Conservation (phyloP, 2,888 invertebrate genomes). For the Drosophila lacicola region DNA sequence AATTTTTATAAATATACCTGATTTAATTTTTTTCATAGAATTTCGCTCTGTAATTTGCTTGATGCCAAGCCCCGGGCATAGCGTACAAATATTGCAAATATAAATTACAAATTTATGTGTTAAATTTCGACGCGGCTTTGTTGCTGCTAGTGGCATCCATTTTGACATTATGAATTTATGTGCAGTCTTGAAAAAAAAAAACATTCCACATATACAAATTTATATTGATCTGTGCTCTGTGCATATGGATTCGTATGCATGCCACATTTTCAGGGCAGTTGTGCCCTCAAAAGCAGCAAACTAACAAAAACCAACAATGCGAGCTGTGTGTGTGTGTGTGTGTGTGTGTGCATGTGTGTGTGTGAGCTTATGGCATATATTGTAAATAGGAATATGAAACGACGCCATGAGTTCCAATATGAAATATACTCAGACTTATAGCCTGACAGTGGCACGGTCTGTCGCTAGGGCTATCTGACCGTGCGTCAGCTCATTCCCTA, state of each 20-base stretch:
- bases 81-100: constrained; percentile 23
- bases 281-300: constrained; percentile 33
- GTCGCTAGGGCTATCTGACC: constrained; percentile 39
- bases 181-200: constrained; percentile 25
- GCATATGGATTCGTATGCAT: constrained; percentile 11
- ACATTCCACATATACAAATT: constrained; percentile 1
- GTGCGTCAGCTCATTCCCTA: constrained; percentile 28
- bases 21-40: constrained; percentile 1
- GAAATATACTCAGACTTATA: constrained; percentile 27
- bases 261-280: constrained; percentile 48
- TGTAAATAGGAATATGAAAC: constrained; percentile 15
- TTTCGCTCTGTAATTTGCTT: background rate
- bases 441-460: constrained; percentile 22
- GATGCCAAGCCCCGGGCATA: constrained; percentile 13
- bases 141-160: constrained; percentile 44
- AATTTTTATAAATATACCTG: constrained; percentile 3
- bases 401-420: constrained; percentile 28
- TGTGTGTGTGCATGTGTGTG: background rate
- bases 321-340: background rate
- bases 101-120: constrained; percentile 63
- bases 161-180: constrained; percentile 63
- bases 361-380: constrained; percentile 18
- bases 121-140: constrained; percentile 41
- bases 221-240: constrained; percentile 12
- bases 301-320: constrained; percentile 19